Percentiles rank a stretch among this genome's conserved stretches.
Conservation (phyloP, 2,797 vertebrate genomes). For the Mustela erminea region DNA sequence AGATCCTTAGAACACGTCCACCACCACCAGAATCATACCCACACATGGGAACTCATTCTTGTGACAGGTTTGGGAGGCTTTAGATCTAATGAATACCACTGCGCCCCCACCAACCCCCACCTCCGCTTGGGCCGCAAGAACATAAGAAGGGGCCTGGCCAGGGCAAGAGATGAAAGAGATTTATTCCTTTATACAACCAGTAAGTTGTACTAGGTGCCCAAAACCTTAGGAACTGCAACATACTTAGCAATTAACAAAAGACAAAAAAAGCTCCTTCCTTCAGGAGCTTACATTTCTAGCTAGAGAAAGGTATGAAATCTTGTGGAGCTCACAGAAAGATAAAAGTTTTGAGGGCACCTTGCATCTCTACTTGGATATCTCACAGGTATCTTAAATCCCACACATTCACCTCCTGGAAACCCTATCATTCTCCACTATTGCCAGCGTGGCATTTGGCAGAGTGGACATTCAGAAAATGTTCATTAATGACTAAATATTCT, state of each 20-base stretch:
- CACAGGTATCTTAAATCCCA: neutral
- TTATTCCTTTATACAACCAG: neutral
- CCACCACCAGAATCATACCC: neutral
- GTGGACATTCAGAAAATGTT: neutral
- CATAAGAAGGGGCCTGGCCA: neutral
- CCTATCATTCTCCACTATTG: neutral
- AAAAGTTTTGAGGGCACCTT: neutral
- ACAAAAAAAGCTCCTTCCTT: neutral
- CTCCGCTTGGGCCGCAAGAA: neutral
- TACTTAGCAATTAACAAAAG: neutral
- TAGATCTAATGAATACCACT: neutral
- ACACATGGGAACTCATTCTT: neutral
- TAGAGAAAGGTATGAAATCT: neutral
- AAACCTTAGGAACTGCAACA: neutral
- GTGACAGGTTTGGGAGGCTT: neutral
- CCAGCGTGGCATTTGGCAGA: neutral
- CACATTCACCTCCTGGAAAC: neutral
- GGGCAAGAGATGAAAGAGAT: neutral
- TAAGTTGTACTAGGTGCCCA: neutral
- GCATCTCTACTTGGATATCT: neutral
- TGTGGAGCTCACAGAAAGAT: neutral
- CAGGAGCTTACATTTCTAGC: neutral
- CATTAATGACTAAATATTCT: neutral
- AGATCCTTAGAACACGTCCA: conserved; percentile 14
- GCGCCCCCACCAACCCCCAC: neutral